Base-by-base conservation (phyloP, 2,113 vertebrate species). In the Equus quagga region DNA sequence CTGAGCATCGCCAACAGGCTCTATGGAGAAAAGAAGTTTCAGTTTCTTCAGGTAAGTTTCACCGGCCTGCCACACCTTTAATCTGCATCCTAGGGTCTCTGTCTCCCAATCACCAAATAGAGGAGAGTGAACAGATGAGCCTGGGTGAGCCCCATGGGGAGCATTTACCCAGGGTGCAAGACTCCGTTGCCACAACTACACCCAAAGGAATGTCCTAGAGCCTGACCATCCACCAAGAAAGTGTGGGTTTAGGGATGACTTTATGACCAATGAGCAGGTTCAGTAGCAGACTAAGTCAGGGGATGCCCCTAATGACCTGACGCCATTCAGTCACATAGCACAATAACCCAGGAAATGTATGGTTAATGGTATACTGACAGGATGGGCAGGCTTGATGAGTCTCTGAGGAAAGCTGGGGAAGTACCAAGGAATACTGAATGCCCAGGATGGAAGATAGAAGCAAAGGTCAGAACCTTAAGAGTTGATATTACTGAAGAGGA, bases 1-100 rank as follows among this genome's bases (percentile, higher is more conserved):
- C 98, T 99, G 62, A 99, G 98, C 79, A 95, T 98, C 8, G 98
- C 98, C 95, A 99, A 99, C 79, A 98, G 98, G 11, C 96, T 99
- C 19, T 99, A 99, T 36, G 99, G 98, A 97, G 91, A 67, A 51
- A 89, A 89, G n/a, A 46, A 1, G 5, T 73, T 17, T 69, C 83
- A 67, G 1, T 99, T 99, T 96, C 98, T 99, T 62, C 78, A 97
- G 10, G 99, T 99, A 96, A 98, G 98, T 83, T 69, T 54, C 62
- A 54, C 28, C 15, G 62, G 0, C 2, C 31, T 33, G 13, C 2
- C 18, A 26, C 28, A 41, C 0, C 62, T 69, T 44, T 69, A 3
- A 3, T 58, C 31, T 90, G 14, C 9, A 11, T 56, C 8, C 31
- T 11, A 33, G 28, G 15, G 44, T 21, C 13, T 86, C 2, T 5